Evolutionary conservation across 2,888 invertebrate species (phyloP), one percentile per base, ranked within the genome.

Genomic region (Biston stratarius): DNA sequence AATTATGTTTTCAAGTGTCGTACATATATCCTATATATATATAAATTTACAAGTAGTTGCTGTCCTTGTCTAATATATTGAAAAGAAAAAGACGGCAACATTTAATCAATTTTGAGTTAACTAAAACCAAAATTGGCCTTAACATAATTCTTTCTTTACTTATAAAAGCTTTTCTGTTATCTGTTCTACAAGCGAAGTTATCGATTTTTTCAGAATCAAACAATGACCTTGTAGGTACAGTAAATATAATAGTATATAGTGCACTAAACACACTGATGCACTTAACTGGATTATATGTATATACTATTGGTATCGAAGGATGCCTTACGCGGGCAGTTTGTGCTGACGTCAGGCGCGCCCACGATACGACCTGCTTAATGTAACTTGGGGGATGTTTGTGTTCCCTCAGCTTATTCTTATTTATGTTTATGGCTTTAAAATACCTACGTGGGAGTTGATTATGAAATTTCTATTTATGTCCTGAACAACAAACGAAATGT

Each of bases 201-300:
- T 34, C 34, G 24, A 6, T 34, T 34, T 33, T 24, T 0, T 48
- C 34, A 6, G 1, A n/a, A 36, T n/a, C 12, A 14, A n/a, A 51
- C 7, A 7, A 12, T 10, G n/a, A 45, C 14, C 2, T 8, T 45
- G 14, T 45, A 8, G 51, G 33, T 38, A 49, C 48, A 53, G 8
- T 53, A 40, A 38, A 53, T 14, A 53, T 9, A 38, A 8, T 55
- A 53, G 15, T 53, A 24, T 64, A 69, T 72, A 72, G 68, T 69
- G 45, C 40, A 66, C 40, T 64, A 49, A 51, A 61, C 55, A 44
- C 44, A 33, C 36, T 34, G 49, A 14, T 62, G 58, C 66, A 47
- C 40, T 63, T 69, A 70, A 69, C 65, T 48, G 59, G 61, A 74
- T 71, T 73, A 67, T 15, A 34, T 73, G 64, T 15, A 34, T 55